Evolutionary conservation across 1,140 invertebrate genomes (phyloP).

Genomic region (Bicyclus anynana): DNA sequence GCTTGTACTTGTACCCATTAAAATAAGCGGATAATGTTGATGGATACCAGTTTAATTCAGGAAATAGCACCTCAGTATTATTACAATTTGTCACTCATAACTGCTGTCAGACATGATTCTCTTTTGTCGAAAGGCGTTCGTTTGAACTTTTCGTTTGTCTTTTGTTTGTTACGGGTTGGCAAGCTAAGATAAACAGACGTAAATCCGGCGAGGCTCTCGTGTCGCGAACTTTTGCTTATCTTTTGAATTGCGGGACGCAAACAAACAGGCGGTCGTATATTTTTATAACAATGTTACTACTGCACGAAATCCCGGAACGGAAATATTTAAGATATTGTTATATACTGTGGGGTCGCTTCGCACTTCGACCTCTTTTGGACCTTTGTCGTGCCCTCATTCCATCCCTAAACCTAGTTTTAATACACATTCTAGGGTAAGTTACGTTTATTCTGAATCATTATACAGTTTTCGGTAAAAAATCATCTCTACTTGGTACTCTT

Average conservation of each 20-base stretch:
- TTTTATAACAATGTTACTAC: constrained; percentile 3
- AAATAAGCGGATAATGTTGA: too few species aligned
- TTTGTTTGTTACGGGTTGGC: constrained; percentile 7
- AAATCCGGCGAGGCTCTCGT: constrained; percentile 6
- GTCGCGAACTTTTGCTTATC: constrained; percentile 9
- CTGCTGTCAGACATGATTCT: neutral
- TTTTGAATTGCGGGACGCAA: constrained; percentile 5
- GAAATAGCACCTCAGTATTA: neutral
- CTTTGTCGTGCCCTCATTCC: too few species aligned
- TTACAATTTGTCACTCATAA: neutral
- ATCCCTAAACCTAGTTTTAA: too few species aligned
- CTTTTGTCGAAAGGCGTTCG: constrained; percentile 5
- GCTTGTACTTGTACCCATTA: too few species aligned
- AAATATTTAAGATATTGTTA: neutral
- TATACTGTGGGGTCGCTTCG: too few species aligned
- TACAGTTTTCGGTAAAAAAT: too few species aligned
- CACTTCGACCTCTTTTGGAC: too few species aligned
- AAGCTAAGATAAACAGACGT: constrained; percentile 9
- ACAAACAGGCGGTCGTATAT: constrained; percentile 9
- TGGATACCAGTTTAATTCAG: too few species aligned
- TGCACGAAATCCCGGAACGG: neutral
- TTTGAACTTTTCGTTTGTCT: constrained; percentile 9
- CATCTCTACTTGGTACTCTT: too few species aligned
- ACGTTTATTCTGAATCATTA: too few species aligned
- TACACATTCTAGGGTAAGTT: too few species aligned